Percentiles rank a stretch among this genome's conserved stretches.
These are phyloP conservation scores for Loxodonta africana DNA, from an alignment of 2,113 vertebrate genomes.

Conservation along the genomic window DNA sequence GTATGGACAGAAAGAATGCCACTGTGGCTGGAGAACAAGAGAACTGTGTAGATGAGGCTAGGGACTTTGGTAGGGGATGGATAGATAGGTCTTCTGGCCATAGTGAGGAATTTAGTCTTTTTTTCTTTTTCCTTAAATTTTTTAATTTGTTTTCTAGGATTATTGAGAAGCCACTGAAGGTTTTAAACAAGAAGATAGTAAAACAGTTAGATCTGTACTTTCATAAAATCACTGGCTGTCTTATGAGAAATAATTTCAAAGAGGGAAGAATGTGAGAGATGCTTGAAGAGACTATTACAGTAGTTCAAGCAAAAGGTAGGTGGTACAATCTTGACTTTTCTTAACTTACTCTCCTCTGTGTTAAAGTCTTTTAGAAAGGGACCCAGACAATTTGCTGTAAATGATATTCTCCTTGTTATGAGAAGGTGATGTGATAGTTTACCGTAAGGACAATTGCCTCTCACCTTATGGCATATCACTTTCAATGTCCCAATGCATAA, in stretches of 20 bases:
- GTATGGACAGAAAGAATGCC: not conserved
- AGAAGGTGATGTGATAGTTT: conserved; percentile 12
- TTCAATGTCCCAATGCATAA: conserved; percentile 41
- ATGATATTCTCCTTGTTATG: not conserved
- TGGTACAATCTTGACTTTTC: not conserved
- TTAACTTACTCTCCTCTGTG: not conserved
- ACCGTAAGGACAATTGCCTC: conserved; percentile 42
- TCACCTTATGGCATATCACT: not conserved
- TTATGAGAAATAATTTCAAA: not conserved
- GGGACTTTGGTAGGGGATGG: not conserved
- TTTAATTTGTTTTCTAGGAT: not conserved
- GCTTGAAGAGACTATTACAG: not conserved
- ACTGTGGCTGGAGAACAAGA: not conserved
- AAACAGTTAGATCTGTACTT: not conserved
- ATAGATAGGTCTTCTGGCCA: not conserved
- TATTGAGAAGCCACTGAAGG: not conserved
- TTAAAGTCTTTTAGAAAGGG: conserved; percentile 10
- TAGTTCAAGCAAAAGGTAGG: not conserved
- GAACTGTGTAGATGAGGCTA: not conserved
- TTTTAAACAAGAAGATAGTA: not conserved
- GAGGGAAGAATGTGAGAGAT: not conserved
- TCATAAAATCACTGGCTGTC: not conserved
- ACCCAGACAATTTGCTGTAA: not conserved
- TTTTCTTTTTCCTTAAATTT: not conserved
- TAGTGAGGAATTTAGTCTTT: not conserved